Base-by-base conservation (phyloP, 2,888 invertebrate species). In the Oxyscelio sp. region DNA sequence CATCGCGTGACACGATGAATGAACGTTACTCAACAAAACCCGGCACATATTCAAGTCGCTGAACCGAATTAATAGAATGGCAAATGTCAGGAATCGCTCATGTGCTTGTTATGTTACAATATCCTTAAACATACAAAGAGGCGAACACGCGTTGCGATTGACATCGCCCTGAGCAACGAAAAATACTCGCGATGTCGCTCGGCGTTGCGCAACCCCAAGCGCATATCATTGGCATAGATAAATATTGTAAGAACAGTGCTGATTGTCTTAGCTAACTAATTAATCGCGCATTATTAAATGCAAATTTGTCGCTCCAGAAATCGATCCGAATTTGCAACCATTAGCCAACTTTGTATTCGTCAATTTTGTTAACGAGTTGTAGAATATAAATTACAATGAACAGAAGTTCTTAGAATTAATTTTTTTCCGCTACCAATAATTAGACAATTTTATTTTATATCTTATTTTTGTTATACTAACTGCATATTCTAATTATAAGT, bases 151-250 rank as follows among this genome's bases (percentile, higher is more conserved):
- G 61, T 3, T n/a, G 43, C 66, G 63, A 71, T 71, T 79, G 48
- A 34, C 73, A 50, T 48, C 52, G 71, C 48, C 58, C 59, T 21
- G 50, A 54, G 58, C 63, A 31, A 45, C 54, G 56, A 59, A 61
- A 81, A 81, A 45, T 61, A 6, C 17, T 31, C 27, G 15, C 48
- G 50, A 63, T 48, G 48, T 63, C 63, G 63, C 13, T 13, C 31
- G 15, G 6, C 27, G 11, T 81, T 75, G 31, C 81, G 70, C 27
- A 81, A 81, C 8, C 13, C 22, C 48, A 5, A 31, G 3, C 45
- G 68, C 77, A 68, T 73, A 84, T 73, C 71, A 81, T 78, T 78
- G 73, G 52, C 68, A 66, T 73, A 74, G 61, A 83, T 78, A 68
- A 82, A 81, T 61, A 43, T 52, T 59, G 52, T 59, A 68, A 58